Percentiles rank a stretch among this genome's conserved stretches.
phyloP scores from a whole-genome alignment of 2,888 invertebrate species.

The Pelosia muscerda region DNA sequence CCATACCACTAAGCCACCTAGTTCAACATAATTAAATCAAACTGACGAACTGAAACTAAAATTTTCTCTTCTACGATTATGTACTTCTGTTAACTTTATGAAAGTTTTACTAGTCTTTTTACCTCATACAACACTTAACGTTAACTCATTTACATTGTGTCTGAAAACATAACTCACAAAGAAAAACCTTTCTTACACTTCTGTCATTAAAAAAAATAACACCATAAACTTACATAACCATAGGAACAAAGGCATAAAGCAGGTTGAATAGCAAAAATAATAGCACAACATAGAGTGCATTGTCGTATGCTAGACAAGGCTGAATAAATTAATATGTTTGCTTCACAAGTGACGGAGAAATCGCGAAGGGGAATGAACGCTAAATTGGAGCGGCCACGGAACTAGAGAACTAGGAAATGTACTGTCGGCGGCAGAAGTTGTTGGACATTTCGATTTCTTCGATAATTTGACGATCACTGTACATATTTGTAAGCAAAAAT shows the following conservation, averaged over 20 bases:
- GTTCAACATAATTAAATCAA: too few relatives aligned
- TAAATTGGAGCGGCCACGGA: slow-evolving; percentile 64
- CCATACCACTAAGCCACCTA: too few relatives aligned
- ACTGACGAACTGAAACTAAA: neutral
- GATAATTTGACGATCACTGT: neutral
- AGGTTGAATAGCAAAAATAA: slow-evolving; percentile 25
- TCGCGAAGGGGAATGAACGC: slow-evolving; percentile 65
- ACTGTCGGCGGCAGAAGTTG: slow-evolving; percentile 16
- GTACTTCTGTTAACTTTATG: neutral
- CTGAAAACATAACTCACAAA: neutral
- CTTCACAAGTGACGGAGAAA: slow-evolving; percentile 57
- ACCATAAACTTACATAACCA: slow-evolving; percentile 11
- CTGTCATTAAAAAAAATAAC: neutral
- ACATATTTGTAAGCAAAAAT: too few relatives aligned
- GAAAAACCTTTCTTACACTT: neutral
- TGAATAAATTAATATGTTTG: slow-evolving; percentile 51
- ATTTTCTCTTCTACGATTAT: neutral
- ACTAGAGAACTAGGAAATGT: slow-evolving; percentile 52
- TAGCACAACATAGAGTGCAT: slow-evolving; percentile 27
- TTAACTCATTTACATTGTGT: neutral
- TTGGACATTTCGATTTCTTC: slow-evolving; percentile 36
- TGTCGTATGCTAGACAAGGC: slow-evolving; percentile 43
- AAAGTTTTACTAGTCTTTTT: neutral
- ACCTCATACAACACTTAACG: neutral
- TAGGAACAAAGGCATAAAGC: slow-evolving; percentile 30